A percentile compares a stretch with the other conserved stretches of the same genome.
These are phyloP conservation scores for Drosophila varians DNA, from an alignment of 1,140 invertebrate genomes.

Conservation along the genomic window DNA sequence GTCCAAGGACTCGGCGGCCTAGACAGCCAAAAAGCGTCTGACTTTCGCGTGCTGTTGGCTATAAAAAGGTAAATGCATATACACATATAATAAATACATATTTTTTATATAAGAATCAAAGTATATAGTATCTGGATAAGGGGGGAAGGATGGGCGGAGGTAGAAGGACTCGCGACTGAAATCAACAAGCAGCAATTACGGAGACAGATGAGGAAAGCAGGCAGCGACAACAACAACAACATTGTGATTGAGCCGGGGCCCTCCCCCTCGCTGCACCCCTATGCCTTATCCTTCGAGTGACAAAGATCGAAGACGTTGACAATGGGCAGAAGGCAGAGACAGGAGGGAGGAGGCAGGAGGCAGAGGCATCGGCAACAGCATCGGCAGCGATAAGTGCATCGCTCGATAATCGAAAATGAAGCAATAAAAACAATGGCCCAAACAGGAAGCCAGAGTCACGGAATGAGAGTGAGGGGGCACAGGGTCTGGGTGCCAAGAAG, in stretches of 20 bases:
- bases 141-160: too few relatives aligned
- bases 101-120: conserved; percentile 9
- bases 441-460: conserved; percentile 46
- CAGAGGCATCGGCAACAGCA: conserved; percentile 24
- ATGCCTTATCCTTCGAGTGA: conserved; percentile 27
- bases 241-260: conserved; percentile 50
- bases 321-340: conserved; percentile 28
- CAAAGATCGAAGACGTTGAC: conserved; percentile 74
- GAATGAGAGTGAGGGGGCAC: conserved; percentile 10
- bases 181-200: conserved; percentile 79
- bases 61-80: conserved; percentile 21
- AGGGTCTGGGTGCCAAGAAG: conserved; percentile 28
- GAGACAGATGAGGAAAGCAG: conserved; percentile 43
- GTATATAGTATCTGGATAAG: conserved; percentile 5
- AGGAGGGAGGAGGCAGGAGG: too few relatives aligned
- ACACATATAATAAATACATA: conserved; percentile 18
- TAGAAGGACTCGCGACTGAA: conserved; percentile 44
- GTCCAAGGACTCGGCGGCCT: conserved; percentile 53
- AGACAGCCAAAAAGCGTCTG: conserved; percentile 34
- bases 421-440: conserved; percentile 68
- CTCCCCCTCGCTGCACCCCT: neutral
- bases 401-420: conserved; percentile 75
- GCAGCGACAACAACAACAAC: conserved; percentile 19
- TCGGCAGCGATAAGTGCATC: conserved; percentile 70
- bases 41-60: conserved; percentile 34